Evolutionary conservation across 2,888 invertebrate species (phyloP), one percentile per base, ranked within the genome.

Genomic region (Margaritifera margaritifera): DNA sequence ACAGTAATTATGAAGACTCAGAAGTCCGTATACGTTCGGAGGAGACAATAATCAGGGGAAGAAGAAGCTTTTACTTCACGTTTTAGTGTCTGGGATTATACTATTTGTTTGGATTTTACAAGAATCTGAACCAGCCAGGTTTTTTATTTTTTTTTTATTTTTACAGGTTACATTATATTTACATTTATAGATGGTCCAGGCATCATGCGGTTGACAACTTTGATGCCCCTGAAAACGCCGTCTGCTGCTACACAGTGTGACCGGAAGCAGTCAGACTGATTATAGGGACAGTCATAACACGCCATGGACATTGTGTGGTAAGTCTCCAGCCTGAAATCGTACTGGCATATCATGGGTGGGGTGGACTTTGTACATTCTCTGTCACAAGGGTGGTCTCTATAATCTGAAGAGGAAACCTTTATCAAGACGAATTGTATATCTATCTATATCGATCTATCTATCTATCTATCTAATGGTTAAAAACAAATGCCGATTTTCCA

Each of bases 241-340:
- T 97, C 96, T 1, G 93, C 95, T 0, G 95, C 92, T 71, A 97
- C 93, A 87, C 97, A 97, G 86, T 97, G 95, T 0, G 93, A 92
- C 64, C 94, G 91, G 60, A 90, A 90, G 85, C 97, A 97, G 86
- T 97, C 95, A 0, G 93, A 92, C 1, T 90, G 79, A 86, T 94
- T 94, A 70, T 91, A 92, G 0, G 96, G 96, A 86, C 97, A 97
- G 81, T 94, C 91, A 85, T 92, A 95, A 84, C 97, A 97, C 0
- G 96, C 96, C 88, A 96, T 96, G 86, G 95, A 95, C 80, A 89
- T 95, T 0, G 95, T 94, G 79, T 94, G 93, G 89, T 95, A 96
- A 92, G 94, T 94, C 88, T 96, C 96, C 6, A 95, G 84, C n/a
- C 91, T 92, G 82, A 95, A 95, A 80, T 92, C 91, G 85, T 94